Evolutionary conservation across 1,140 invertebrate species (phyloP).

Genomic region (Argopecten irradians): DNA sequence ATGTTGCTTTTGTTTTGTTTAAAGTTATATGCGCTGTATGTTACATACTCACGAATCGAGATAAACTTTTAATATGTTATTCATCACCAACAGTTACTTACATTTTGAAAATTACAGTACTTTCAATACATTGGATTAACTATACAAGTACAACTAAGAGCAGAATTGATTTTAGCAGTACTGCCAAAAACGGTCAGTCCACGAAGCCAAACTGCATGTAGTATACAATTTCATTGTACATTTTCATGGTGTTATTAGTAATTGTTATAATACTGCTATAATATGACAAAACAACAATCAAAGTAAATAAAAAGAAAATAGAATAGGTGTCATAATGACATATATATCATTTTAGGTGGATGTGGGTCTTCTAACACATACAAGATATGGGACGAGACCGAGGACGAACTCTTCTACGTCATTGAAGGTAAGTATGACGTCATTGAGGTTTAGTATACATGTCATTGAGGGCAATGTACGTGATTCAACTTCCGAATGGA

Average conservation of each 20-base stretch:
- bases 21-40: too few relatives aligned
- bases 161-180: too few relatives aligned
- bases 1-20: too few relatives aligned
- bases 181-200: too few relatives aligned
- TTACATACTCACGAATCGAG: too few relatives aligned
- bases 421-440: conserved; percentile 54
- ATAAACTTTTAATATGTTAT: too few relatives aligned
- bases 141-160: too few relatives aligned
- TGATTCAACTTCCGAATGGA: neutral
- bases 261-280: neutral
- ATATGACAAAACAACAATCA: neutral
- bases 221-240: neutral
- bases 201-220: neutral
- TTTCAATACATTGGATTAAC: too few relatives aligned
- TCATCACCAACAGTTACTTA: too few relatives aligned
- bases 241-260: too few relatives aligned
- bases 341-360: conserved; percentile 46
- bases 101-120: too few relatives aligned
- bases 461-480: neutral
- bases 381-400: conserved; percentile 55
- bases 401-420: conserved; percentile 59
- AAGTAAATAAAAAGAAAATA: neutral
- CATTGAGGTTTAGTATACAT: neutral
- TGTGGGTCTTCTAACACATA: conserved; percentile 61
- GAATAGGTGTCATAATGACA: neutral